phyloP scores from a whole-genome alignment of 2,797 vertebrate genomes.

The Hoplostethus atlanticus region DNA sequence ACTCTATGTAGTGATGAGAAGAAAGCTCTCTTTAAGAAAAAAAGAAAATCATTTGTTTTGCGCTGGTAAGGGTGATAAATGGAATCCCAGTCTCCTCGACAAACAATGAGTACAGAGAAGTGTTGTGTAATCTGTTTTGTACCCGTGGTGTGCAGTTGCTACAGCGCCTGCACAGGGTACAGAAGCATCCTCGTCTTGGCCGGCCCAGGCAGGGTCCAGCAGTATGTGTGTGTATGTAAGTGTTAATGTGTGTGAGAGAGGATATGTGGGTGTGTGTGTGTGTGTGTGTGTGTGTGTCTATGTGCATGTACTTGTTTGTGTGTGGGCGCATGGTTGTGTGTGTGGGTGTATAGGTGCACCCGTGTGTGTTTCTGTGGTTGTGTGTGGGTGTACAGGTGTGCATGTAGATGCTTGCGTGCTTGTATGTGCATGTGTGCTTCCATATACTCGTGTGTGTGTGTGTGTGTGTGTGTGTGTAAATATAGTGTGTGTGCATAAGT shows the following conservation, averaged over 20 bases:
- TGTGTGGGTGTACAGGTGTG: too few species aligned
- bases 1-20: slow-evolving; percentile 5
- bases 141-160: slow-evolving; percentile 48
- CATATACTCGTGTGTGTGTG: neutral
- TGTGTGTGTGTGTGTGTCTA: too few species aligned
- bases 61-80: slow-evolving; percentile 51
- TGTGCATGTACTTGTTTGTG: too few species aligned
- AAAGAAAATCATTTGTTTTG: slow-evolving; percentile 36
- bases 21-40: neutral
- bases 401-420: too few species aligned
- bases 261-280: too few species aligned
- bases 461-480: slow-evolving; percentile 15
- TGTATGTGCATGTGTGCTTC: too few species aligned
- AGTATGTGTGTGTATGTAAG: neutral
- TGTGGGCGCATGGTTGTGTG: too few species aligned
- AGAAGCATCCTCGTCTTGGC: slow-evolving; percentile 31
- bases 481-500: slow-evolving; percentile 13
- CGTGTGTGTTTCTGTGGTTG: too few species aligned
- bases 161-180: slow-evolving; percentile 48
- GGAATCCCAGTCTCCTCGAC: slow-evolving; percentile 59
- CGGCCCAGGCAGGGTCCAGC: too few species aligned
- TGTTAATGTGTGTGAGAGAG: neutral
- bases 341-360: too few species aligned
- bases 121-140: slow-evolving; percentile 56
- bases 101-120: slow-evolving; percentile 55